Evolutionary conservation across 2,888 invertebrate species (phyloP), one percentile per base, ranked within the genome.

Genomic region (Oscheius onirici): DNA sequence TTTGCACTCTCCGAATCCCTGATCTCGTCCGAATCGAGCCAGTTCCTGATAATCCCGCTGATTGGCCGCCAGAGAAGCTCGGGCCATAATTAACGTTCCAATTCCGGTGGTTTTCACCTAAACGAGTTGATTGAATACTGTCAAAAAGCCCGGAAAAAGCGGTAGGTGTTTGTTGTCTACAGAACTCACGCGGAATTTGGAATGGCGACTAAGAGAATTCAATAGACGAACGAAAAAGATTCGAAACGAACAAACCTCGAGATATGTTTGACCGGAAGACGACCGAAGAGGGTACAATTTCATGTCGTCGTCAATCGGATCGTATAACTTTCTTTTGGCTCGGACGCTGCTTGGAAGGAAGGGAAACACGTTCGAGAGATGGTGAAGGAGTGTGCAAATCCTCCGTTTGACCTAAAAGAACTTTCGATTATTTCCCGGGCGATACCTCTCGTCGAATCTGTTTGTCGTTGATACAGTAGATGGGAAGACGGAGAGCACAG

Each of bases 21-120:
- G 20, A 22, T 24, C 52, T 17, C 41, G n/a, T 41, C 41, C 63
- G 28, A 49, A 63, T 66, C 52, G 17, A 10, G 34, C 28, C 22
- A 71, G 34, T 34, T 71, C 54, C 24, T 34, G 41, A 20, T 66
- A 66, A 8, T 66, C 40, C 1, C 26, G 34, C 13, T 79, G 74
- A 2, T 71, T 74, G 15, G 75, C 76, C 17, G 58, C 58, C 28
- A 81, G 54, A 13, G 79, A 77, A 10, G 79, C 81, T 49, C 81
- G 71, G 3, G 81, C 81, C 81, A 81, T 81, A 46, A 81, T 81
- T 43, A 81, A 57, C 1, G 77, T 74, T 52, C 78, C 78, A 11
- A 81, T 70, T 10, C 81, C 81, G 66, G 77, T 77, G 58, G 75
- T 66, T 61, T 70, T 71, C 51, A 78, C 73, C 78, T 77, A 69